Base-by-base conservation (phyloP, 2,797 vertebrate species). In the Tenualosa thibaudeaui region DNA sequence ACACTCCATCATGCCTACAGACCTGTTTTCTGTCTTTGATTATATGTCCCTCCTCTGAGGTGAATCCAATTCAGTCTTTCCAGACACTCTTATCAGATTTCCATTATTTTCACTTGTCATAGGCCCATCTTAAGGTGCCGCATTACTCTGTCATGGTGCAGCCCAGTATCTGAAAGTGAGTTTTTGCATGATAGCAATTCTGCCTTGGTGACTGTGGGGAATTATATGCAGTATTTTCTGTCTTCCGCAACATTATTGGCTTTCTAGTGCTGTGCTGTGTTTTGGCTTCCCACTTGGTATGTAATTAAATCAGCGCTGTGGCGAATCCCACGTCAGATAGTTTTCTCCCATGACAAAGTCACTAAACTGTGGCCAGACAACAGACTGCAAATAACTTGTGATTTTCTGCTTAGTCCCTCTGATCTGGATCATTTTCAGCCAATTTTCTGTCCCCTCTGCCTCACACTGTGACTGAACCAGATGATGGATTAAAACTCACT, bases 241-340 rank as follows among this genome's bases (percentile, higher is more conserved):
- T 37, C 37, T 58, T 78, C 87, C 49, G 22, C 46, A 56, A 81
- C 85, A 58, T 75, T 82, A 85, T 84, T 84, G 83, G n/a, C 54
- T 81, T 26, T 60, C n/a, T 22, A 84, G 84, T 82, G 62, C 81
- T 84, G 37, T 81, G 26, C 24, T 17, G 81, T n/a, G 83, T 50
- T 86, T 87, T 87, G 4, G 83, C 82, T 86, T 88, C 83, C 82
- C 81, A 37, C 43, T 24, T 56, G 75, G 65, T 31, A 81, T 87
- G 81, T 51, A 87, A 87, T 87, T 88, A 88, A 87, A 89, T 88
- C 56, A 86, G 43, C 78, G 22, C 56, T 60, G 56, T 60, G 56
- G 56, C 19, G 22, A 60, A 60, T n/a, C 0, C 19, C 81, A 60
- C 56, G 82, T 87, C 85, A 87, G 65, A 85, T 68, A 75, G 31